phyloP scores from a whole-genome alignment of 2,888 invertebrate species.

The Heliconius aoede region DNA sequence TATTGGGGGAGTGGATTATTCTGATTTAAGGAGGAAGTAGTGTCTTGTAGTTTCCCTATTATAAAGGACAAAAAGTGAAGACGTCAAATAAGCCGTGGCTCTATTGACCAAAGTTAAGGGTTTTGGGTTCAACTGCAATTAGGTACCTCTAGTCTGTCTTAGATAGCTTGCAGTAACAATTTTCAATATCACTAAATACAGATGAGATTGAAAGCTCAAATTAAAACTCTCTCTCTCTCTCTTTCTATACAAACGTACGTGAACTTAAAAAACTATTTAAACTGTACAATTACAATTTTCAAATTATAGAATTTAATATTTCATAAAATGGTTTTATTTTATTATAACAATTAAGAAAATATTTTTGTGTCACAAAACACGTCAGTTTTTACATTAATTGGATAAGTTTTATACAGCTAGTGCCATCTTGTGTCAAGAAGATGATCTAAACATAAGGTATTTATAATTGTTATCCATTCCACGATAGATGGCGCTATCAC shows the following conservation, averaged over 20 bases:
- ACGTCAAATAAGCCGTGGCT: not conserved
- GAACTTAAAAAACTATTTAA: no score
- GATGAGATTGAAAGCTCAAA: not conserved
- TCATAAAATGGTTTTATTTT: not conserved
- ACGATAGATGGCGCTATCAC: slow-evolving; percentile 27
- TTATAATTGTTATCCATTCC: slow-evolving; percentile 14
- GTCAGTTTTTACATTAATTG: not conserved
- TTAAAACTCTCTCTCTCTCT: no score
- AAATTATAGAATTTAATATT: no score
- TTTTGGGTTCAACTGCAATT: not conserved
- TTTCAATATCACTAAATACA: not conserved
- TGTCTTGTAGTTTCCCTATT: not conserved
- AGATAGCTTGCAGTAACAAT: no score
- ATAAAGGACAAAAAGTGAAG: not conserved
- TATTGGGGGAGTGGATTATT: not conserved
- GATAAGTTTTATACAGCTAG: not conserved
- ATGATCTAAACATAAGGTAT: not conserved
- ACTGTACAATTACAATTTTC: no score
- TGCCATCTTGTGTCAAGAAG: slow-evolving; percentile 57
- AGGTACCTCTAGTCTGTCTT: no score
- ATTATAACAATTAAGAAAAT: not conserved
- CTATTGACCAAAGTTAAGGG: not conserved
- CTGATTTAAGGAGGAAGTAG: not conserved
- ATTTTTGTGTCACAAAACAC: no score
- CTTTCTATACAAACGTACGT: no score